Base-by-base conservation (phyloP, 2,797 vertebrate species). In the Bradypus variegatus region DNA sequence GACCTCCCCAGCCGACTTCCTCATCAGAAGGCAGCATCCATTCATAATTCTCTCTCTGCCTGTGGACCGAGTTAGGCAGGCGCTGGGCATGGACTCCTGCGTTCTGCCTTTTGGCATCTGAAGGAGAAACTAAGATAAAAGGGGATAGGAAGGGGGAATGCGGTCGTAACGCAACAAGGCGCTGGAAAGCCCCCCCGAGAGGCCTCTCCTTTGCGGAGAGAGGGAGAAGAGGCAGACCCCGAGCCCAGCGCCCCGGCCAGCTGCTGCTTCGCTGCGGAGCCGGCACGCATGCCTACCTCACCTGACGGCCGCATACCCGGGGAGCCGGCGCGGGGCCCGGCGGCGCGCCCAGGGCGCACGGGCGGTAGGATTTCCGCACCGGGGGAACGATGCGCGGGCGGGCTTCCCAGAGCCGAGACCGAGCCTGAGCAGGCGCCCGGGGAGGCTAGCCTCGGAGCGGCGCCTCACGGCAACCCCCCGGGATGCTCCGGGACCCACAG, bases 21-120 rank as follows among this genome's bases (percentile, higher is more conserved):
- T 97, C 93, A 91, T 95, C 96, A 96, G 95, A 95, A 96, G 94
- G 96, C 97, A 97, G 94, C 94, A 94, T 95, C 96, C 96, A 95
- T 96, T 97, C 27, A 75, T 96, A 97, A 97, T 97, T 90, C 87
- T 95, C 94, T 90, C 76, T 91, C 94, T n/a, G 95, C 94, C 89
- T 95, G 90, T 91, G 93, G 78, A 95, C 95, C 90, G 95, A 97
- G 97, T 96, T 97, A 96, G 95, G 96, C 97, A 92, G 92, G 93
- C 93, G 93, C 94, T 96, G 96, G 91, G 96, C 96, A 97, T 97
- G 96, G 97, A 95, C 97, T 97, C 87, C 4, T 84, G 86, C 45
- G 62, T 94, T 93, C 94, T 94, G 86, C 45, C 85, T 90, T 90
- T 91, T 78, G 83, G 94, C 93, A 80, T 92, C 96, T 96, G 94